A percentile compares a stretch with the other conserved stretches of the same genome.
Evolutionary conservation across 1,140 invertebrate species (phyloP).

Genomic region (Pogonomyrmex barbatus): DNA sequence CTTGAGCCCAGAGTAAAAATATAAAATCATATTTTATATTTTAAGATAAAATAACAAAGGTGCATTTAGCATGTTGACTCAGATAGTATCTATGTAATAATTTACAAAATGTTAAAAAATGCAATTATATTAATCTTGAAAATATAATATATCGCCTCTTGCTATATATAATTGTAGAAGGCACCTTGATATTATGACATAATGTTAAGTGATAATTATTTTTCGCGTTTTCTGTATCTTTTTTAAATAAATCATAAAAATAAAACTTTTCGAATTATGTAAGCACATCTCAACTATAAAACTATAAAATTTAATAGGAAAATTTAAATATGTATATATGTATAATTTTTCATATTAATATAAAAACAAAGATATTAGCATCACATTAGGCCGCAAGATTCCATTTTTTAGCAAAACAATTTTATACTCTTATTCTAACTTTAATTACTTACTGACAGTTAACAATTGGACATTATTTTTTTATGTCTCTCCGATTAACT

Average conservation of each 20-base stretch:
- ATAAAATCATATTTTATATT: not conserved
- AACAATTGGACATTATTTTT: too few species aligned
- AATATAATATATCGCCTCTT: not conserved
- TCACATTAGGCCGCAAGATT: not conserved
- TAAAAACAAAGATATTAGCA: not conserved
- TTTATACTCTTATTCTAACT: not conserved
- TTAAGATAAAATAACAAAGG: not conserved
- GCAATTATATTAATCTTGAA: not conserved
- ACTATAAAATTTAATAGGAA: not conserved
- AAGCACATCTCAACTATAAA: not conserved
- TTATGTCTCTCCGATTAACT: not conserved
- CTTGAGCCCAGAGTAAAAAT: not conserved
- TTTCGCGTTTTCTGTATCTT: not conserved
- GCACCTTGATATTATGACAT: conserved; percentile 6
- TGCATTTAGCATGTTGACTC: not conserved
- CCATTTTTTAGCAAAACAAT: not conserved
- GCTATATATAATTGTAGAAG: conserved; percentile 6
- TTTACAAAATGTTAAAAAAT: not conserved
- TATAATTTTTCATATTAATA: not conserved
- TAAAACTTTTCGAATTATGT: not conserved
- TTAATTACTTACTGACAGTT: not conserved
- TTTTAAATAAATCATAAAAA: not conserved
- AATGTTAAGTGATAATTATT: not conserved
- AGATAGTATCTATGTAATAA: not conserved
- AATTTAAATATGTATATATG: not conserved